phyloP scores from a whole-genome alignment of 2,113 vertebrate species.

The Dipodomys spectabilis region DNA sequence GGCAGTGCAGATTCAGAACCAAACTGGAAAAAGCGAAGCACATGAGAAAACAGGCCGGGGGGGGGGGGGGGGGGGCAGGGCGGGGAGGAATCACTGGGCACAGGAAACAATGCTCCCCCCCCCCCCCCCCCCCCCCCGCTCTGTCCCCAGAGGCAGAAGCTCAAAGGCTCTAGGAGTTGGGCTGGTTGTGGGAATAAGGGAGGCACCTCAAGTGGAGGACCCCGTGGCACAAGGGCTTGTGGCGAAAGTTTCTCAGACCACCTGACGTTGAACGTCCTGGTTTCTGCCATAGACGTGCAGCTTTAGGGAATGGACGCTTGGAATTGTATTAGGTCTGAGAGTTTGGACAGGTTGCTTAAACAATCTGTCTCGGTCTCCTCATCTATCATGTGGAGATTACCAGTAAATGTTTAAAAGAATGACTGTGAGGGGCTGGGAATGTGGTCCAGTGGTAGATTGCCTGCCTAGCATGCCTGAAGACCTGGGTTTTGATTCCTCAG shows the following conservation, averaged over 20 bases:
- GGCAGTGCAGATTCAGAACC: slow-evolving; percentile 29
- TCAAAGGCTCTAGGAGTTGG: background rate
- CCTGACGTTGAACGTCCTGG: rapidly evolving
- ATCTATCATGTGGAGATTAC: background rate
- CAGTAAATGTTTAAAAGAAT: background rate
- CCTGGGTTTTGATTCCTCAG: too few relatives aligned
- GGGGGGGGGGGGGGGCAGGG: too few relatives aligned
- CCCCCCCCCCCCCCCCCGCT: too few relatives aligned
- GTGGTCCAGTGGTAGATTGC: too few relatives aligned
- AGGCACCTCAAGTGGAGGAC: too few relatives aligned
- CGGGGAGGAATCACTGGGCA: background rate
- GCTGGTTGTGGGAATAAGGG: background rate
- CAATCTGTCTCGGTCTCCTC: background rate
- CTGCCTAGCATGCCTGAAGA: too few relatives aligned
- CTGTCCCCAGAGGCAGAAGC: background rate
- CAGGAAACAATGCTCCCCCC: background rate
- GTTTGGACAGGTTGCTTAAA: background rate
- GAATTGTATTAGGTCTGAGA: background rate
- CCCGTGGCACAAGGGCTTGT: background rate
- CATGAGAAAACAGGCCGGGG: background rate
- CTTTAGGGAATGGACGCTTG: background rate
- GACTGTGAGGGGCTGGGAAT: too few relatives aligned
- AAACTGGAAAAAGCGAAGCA: slow-evolving; percentile 49
- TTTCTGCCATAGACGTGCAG: background rate
- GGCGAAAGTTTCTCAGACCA: background rate